A percentile compares a stretch with the other conserved stretches of the same genome.
Evolutionary conservation across 2,888 invertebrate genomes (phyloP).

Genomic region (Perizoma flavofasciatum): DNA sequence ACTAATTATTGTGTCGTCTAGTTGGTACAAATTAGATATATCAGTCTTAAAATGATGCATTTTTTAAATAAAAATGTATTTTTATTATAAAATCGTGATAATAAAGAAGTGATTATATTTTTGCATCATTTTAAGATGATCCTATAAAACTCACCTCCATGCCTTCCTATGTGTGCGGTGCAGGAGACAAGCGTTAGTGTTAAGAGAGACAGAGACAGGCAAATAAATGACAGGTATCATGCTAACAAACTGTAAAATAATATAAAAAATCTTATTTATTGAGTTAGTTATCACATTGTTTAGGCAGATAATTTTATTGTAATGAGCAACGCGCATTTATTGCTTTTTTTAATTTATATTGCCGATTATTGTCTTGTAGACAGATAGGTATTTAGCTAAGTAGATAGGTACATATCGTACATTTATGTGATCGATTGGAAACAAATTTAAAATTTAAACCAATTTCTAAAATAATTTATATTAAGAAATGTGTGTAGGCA

Average conservation of each 20-base stretch:
- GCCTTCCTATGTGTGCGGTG: slow-evolving; percentile 80
- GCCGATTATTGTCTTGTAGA: too few relatives aligned
- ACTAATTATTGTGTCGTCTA: slow-evolving; percentile 3
- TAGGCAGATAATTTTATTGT: not conserved
- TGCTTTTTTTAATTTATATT: too few relatives aligned
- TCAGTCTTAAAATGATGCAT: slow-evolving; percentile 7
- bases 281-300: not conserved
- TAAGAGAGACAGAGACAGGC: slow-evolving; percentile 72
- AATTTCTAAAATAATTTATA: too few relatives aligned
- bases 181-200: slow-evolving; percentile 74
- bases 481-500: too few relatives aligned
- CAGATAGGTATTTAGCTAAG: too few relatives aligned
- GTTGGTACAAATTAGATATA: not conserved
- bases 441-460: too few relatives aligned
- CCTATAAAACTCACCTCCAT: slow-evolving; percentile 74
- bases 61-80: not conserved
- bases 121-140: slow-evolving; percentile 17
- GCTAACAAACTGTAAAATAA: slow-evolving; percentile 43
- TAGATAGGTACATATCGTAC: too few relatives aligned
- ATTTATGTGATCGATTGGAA: too few relatives aligned
- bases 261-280: not conserved
- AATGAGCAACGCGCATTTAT: not conserved
- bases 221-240: slow-evolving; percentile 64
- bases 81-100: too few relatives aligned
- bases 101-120: not conserved